Base-by-base conservation (phyloP, 2,113 vertebrate species). In the Cyprinodon variegatus region DNA sequence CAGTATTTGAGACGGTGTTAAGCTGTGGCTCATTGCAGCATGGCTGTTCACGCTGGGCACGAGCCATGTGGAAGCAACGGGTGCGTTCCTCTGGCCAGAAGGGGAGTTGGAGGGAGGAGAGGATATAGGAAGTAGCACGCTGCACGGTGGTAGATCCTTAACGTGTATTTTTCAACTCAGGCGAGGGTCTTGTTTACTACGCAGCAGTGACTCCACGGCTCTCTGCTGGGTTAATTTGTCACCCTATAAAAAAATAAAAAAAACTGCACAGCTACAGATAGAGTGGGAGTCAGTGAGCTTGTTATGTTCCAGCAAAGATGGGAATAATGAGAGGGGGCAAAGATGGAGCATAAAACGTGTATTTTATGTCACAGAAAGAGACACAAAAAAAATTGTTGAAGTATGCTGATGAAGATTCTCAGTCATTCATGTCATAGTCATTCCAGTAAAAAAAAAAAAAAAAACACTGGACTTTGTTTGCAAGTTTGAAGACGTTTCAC, bases 1-100 rank as follows among this genome's bases (percentile, higher is more conserved):
- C 89, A 83, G 85, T 81, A 81, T 90, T 86, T 75, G 87, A 83
- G 86, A 90, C 84, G 83, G 91, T 87, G 90, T 90, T 87, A 90
- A 84, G 87, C 90, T 65, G 69, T 72, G 83, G 88, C 92, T 89
- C 90, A 86, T 89, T 89, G 88, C 86, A 75, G 86, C 84, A 38
- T 85, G 79, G 86, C 83, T 66, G 84, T 78, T 83, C 89, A 77
- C 62, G 84, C 84, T 89, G 90, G 88, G 88, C 85, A 69, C 29
- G 84, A 85, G 88, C 84, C 85, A 86, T 84, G 88, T 81, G 85
- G 85, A 89, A 81, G 86, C 85, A 72, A 81, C 29, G 73, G 82
- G 87, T 75, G 39, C 38, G 67, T 80, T 83, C 72, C 74, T 76
- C 57, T 39, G 82, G 82, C 78, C 73, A 43, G 70, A 76, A 80